Base-by-base conservation (phyloP, 2,797 vertebrate genomes). In the Sphenodon punctatus region DNA sequence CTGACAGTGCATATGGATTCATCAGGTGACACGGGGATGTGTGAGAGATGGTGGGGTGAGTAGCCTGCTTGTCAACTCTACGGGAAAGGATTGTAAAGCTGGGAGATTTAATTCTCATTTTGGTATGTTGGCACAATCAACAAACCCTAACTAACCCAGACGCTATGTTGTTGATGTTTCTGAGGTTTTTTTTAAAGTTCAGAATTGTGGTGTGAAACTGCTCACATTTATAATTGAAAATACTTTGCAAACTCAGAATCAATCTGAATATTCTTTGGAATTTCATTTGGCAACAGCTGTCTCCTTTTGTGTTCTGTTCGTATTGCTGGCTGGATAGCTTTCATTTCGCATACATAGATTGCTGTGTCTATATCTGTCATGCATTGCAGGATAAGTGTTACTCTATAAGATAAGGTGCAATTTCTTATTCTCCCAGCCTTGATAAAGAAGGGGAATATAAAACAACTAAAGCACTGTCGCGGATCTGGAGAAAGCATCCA, bases 401-500 rank as follows among this genome's bases (percentile, higher is more conserved):
- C 74, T n/a, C n/a, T n/a, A 51, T 70, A 34, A 68, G 78, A 8
- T 56, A 22, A 66, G 19, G 36, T 36, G 34, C 36, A 34, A 36
- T 36, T 36, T 36, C 7, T 36, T 36, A 36, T 36, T 27, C n/a
- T 51, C 22, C 7, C 27, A 13, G 15, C 55, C 16, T 17, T 17
- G 32, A 16, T 51, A 27, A 32, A 55, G 9, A 55, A 51, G n/a
- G 7, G 27, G 27, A 27, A 32, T 30, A 19, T 5, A 30, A 20
- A 55, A 56, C 11, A 22, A 34, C 20, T 30, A 56, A n/a, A n/a
- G 39, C n/a, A 79, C 1, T 61, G 34, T 61, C 0, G 0, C 25
- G n/a, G n/a, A n/a, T n/a, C n/a, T n/a, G n/a, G n/a, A 76, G 48
- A 67, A 72, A 85, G 36, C 69, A 75, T 39, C 86, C 45, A 79